Evolutionary conservation across 2,888 invertebrate species (phyloP).

Genomic region (Sipha maydis): DNA sequence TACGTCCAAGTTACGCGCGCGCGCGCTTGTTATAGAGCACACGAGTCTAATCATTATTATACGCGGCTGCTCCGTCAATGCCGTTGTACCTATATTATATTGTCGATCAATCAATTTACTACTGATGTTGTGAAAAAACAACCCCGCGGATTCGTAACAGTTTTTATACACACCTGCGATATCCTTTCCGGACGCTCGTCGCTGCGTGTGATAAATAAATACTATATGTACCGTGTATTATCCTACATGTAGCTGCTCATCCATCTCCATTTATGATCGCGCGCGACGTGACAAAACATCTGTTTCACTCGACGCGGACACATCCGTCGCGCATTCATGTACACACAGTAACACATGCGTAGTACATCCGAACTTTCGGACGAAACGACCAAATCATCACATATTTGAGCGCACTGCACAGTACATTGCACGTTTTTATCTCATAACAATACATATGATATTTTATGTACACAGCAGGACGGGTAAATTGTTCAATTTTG

Average conservation of each 20-base stretch:
- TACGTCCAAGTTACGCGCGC: conserved; percentile 42
- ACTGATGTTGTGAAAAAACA: conserved; percentile 22
- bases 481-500: no score
- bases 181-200: not conserved
- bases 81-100: conserved; percentile 32
- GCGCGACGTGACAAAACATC: conserved; percentile 50
- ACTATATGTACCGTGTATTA: not conserved
- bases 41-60: conserved; percentile 43
- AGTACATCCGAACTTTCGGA: not conserved
- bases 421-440: no score
- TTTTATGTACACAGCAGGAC: no score
- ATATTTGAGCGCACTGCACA: not conserved
- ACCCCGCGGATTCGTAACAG: conserved; percentile 30
- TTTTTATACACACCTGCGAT: conserved; percentile 45
- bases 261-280: conserved; percentile 6
- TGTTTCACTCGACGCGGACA: conserved; percentile 25
- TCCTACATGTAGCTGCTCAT: not conserved
- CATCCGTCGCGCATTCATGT: not conserved
- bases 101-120: conserved; percentile 55
- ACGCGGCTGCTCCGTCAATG: conserved; percentile 11
- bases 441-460: no score
- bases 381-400: not conserved
- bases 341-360: no score
- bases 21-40: conserved; percentile 24
- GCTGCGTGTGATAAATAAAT: not conserved